These are phyloP conservation scores for Hecatera dysodea DNA, from an alignment of 2,888 invertebrate species.

Conservation along the genomic window DNA sequence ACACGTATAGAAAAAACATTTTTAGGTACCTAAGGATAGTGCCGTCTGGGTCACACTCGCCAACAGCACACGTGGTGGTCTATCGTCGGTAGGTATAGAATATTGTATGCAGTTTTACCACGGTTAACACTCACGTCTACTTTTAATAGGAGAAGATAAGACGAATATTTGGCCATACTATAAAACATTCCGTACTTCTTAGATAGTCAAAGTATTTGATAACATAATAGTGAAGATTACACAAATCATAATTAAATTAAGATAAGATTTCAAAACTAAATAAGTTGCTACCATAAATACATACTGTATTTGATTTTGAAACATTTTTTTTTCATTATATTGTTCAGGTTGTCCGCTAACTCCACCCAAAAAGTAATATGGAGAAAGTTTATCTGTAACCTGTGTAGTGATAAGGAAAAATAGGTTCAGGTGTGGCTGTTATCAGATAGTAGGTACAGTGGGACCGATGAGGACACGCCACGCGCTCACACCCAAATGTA, in stretches of 20 bases:
- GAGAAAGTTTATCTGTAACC: conserved; percentile 79
- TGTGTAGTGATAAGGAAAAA: conserved; percentile 78
- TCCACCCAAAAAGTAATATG: conserved; percentile 62
- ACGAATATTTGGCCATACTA: not conserved
- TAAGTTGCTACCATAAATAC: not conserved
- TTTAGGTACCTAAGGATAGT: too few relatives aligned
- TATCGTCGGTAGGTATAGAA: too few relatives aligned
- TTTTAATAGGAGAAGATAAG: not conserved
- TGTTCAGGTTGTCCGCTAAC: conserved; percentile 16
- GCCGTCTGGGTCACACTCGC: not conserved
- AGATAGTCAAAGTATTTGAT: conserved; percentile 14
- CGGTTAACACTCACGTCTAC: not conserved
- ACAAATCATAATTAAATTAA: conserved; percentile 47
- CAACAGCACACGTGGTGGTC: not conserved
- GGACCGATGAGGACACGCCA: conserved; percentile 43
- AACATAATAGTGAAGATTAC: conserved; percentile 32
- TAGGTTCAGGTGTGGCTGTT: conserved; percentile 86
- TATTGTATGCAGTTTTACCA: not conserved
- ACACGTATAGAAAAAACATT: too few relatives aligned
- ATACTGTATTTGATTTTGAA: conserved; percentile 10
- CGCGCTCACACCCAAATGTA: conserved; percentile 14
- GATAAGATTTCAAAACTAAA: conserved; percentile 38
- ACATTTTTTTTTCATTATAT: not conserved
- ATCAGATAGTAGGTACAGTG: conserved; percentile 70
- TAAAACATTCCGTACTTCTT: not conserved